Evolutionary conservation across 2,888 invertebrate species (phyloP), one percentile per base, ranked within the genome.

Genomic region (Punctoribates punctum): DNA sequence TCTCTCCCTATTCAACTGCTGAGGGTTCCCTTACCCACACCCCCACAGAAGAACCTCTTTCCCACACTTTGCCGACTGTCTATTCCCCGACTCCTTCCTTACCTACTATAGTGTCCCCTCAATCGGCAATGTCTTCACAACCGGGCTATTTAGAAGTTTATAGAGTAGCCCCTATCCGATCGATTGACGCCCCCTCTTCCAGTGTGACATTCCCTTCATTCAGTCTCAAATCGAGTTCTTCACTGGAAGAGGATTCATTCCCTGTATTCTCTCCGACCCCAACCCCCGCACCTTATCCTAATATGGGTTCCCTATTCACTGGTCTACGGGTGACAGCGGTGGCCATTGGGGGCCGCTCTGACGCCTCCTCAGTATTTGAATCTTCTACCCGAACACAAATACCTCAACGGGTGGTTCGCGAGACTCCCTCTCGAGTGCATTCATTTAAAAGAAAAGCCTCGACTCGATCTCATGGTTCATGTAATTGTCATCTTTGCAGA

Each of bases 1-100:
- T 81, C 11, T 80, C 81, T 27, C 81, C 81, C 15, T 81, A 80
- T 76, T 81, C 81, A 23, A 79, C 79, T 60, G 80, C 78, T 48
- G 76, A 74, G 57, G 76, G 73, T 38, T 74, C 78, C 20, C 76
- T 78, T 13, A 77, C 78, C 34, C 78, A 75, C n/a, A 77, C 78
- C 42, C 77, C 78, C 13, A 73, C 74, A 17, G 79, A 79, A 65
- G 79, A 76, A 27, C 73, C 77, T 11, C 57, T 73, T 9, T 77
- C 78, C 20, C 73, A 74, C 15, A 75, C 76, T 17, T 60, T 78
- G 38, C 78, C 78, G 6, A 77, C 77, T 15, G 75, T 78, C 29
- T 78, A 75, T 48, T 78, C 76, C 13, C 76, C 75, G n/a, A 78
- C 77, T 5, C 77, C 78, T 13, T 62, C 73, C 70, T 29, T 77